Percentiles rank a stretch among this genome's conserved stretches.
Evolutionary conservation across 2,113 vertebrate species (phyloP).

Genomic region (Toxotes chatareus): DNA sequence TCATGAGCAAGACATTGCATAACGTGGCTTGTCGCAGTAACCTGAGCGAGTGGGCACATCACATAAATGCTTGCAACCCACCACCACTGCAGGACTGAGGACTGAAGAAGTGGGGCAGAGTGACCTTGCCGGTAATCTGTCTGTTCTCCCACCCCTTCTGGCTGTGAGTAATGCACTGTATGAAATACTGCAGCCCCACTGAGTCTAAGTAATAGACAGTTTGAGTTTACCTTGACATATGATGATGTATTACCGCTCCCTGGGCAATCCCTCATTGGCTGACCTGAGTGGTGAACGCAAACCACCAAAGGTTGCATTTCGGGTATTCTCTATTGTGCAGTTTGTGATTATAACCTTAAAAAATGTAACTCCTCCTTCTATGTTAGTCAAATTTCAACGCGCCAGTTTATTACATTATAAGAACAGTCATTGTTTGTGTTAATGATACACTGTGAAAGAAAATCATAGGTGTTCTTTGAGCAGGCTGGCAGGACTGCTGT

Average conservation of each 20-base stretch:
- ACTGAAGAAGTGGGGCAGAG: conserved; percentile 67
- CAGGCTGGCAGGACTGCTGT: conserved; percentile 32
- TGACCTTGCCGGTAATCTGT: conserved; percentile 79
- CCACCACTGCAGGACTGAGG: conserved; percentile 46
- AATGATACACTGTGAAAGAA: conserved; percentile 51
- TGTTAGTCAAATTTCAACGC: conserved; percentile 19
- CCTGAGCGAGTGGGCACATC: conserved; percentile 51
- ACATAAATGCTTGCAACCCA: conserved; percentile 30
- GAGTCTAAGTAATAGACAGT: conserved; percentile 62
- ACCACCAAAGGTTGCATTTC: conserved; percentile 16
- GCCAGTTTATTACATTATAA: conserved; percentile 28
- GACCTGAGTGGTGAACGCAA: conserved; percentile 29
- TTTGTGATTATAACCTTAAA: background rate
- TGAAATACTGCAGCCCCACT: conserved; percentile 47
- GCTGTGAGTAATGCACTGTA: conserved; percentile 51
- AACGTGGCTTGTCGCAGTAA: conserved; percentile 62
- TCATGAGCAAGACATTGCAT: conserved; percentile 47
- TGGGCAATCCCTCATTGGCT: conserved; percentile 27
- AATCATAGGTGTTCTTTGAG: conserved; percentile 63
- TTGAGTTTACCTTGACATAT: conserved; percentile 63
- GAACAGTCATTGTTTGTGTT: conserved; percentile 42
- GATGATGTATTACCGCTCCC: conserved; percentile 55
- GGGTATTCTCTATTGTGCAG: background rate
- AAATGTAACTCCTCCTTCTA: background rate
- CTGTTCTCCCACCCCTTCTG: conserved; percentile 55